phyloP scores from a whole-genome alignment of 1,140 invertebrate genomes.

The Nomia melanderi region DNA sequence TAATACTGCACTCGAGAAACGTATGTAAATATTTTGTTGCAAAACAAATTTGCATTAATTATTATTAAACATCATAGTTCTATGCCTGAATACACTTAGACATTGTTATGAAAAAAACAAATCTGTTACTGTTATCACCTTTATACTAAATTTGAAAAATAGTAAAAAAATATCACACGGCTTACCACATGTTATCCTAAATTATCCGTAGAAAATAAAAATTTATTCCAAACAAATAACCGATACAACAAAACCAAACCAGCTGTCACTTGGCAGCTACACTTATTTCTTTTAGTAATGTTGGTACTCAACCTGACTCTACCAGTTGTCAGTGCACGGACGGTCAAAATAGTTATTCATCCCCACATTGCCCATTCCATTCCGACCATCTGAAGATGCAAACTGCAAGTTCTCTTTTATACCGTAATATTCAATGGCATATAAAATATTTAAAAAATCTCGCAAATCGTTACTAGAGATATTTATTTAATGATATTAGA shows the following conservation, averaged over 20 bases:
- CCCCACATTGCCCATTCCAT: too few species aligned
- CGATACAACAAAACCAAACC: conserved; percentile 37
- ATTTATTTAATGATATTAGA: too few species aligned
- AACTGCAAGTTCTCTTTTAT: too few species aligned
- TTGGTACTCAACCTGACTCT: conserved; percentile 30
- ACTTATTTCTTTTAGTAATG: conserved; percentile 30
- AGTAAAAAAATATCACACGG: not conserved
- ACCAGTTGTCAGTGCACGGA: not conserved
- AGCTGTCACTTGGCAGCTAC: conserved; percentile 63
- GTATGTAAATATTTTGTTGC: not conserved
- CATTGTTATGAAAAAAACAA: not conserved
- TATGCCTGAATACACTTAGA: not conserved
- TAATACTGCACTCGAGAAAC: not conserved
- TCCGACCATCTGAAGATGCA: too few species aligned
- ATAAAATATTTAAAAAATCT: too few species aligned
- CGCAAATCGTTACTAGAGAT: too few species aligned
- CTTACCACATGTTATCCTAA: conserved; percentile 50
- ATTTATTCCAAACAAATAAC: conserved; percentile 19
- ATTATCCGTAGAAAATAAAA: conserved; percentile 23
- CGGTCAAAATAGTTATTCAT: too few species aligned
- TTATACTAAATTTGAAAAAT: not conserved
- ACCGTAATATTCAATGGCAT: too few species aligned
- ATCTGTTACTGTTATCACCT: not conserved
- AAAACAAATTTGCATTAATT: not conserved
- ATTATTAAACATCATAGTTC: not conserved